A percentile compares a stretch with the other conserved stretches of the same genome.
These are phyloP conservation scores for Pampusana beccarii DNA, from an alignment of 2,113 vertebrate species.

Conservation along the genomic window DNA sequence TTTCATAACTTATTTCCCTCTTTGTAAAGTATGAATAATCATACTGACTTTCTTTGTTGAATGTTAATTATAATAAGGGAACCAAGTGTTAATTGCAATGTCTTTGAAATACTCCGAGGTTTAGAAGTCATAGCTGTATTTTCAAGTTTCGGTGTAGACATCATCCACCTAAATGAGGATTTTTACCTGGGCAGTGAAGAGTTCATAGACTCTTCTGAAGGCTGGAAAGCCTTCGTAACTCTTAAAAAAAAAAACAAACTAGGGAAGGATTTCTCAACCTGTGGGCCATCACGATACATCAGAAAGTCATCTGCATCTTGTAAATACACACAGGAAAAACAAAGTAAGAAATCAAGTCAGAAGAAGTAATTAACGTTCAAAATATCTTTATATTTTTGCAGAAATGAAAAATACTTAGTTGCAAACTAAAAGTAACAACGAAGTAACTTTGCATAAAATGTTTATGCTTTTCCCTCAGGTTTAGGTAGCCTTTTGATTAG, in stretches of 20 bases:
- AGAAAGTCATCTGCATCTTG: background rate
- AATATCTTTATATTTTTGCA: background rate
- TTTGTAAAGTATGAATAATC: background rate
- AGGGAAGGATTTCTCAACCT: background rate
- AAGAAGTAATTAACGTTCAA: background rate
- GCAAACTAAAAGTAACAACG: background rate
- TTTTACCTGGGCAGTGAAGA: background rate
- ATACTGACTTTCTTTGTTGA: background rate
- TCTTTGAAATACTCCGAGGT: background rate
- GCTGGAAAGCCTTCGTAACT: background rate
- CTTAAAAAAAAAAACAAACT: background rate
- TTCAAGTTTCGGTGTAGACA: background rate
- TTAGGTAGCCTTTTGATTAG: background rate
- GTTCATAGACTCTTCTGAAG: background rate
- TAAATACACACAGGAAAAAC: background rate
- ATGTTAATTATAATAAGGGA: background rate
- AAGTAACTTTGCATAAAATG: background rate
- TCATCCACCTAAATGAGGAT: background rate
- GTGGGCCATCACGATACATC: background rate
- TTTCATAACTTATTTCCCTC: background rate
- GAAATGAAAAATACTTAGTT: background rate
- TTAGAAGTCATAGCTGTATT: background rate
- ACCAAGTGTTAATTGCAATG: background rate
- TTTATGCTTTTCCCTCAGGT: background rate
- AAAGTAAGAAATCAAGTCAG: background rate